Evolutionary conservation across 2,888 invertebrate species (phyloP).

Genomic region (Folsomia manolachei): DNA sequence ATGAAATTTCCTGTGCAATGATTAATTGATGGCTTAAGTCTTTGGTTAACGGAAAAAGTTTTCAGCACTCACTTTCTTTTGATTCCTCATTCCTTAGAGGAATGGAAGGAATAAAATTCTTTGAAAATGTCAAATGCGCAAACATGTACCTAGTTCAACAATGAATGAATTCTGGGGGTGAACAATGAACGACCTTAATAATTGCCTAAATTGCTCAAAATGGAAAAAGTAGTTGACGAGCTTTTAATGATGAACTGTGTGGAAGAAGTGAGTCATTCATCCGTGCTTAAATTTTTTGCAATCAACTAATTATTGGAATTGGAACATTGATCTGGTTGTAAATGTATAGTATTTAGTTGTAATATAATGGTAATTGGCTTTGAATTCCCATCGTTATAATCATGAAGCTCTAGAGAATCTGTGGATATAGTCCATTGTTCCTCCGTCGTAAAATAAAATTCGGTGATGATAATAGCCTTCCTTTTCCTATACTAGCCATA

Average conservation of each 20-base stretch:
- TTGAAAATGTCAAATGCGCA: too few species aligned
- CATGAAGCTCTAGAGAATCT: neutral
- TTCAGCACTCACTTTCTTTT: neutral
- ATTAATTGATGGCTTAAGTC: conserved; percentile 2
- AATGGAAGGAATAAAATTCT: too few species aligned
- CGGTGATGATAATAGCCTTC: neutral
- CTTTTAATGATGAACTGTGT: too few species aligned
- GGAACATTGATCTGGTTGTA: neutral
- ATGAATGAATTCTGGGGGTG: too few species aligned
- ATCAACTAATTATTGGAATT: too few species aligned
- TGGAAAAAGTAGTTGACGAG: too few species aligned
- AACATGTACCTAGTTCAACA: too few species aligned
- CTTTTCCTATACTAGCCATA: neutral
- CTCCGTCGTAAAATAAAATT: neutral
- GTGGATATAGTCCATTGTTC: neutral
- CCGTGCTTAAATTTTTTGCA: too few species aligned
- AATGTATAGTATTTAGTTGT: neutral
- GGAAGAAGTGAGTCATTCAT: too few species aligned
- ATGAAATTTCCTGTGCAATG: neutral
- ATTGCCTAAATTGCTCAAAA: too few species aligned
- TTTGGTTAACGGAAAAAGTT: conserved; percentile 8
- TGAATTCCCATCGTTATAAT: neutral
- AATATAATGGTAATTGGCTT: neutral
- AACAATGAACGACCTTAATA: too few species aligned
- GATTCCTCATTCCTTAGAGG: too few species aligned